A percentile compares a stretch with the other conserved stretches of the same genome.
These are phyloP conservation scores for Gymnoscopelus braueri DNA, from an alignment of 2,797 vertebrate species.

Conservation along the genomic window DNA sequence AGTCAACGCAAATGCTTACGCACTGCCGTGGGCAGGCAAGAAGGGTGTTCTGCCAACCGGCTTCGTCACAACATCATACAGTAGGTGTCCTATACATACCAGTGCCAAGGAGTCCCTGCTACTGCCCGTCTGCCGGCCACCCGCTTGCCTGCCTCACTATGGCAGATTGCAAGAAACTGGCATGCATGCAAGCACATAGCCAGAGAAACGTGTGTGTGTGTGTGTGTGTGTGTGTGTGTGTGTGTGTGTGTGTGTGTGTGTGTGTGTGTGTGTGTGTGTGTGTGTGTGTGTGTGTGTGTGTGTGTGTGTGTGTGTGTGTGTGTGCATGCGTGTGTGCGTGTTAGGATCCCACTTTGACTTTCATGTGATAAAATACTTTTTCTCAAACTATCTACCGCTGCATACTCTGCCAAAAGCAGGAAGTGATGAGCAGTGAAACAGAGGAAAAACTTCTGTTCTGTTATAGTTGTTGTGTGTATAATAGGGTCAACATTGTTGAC, in stretches of 20 bases:
- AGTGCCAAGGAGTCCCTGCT: constrained; percentile 60
- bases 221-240: constrained; percentile 14
- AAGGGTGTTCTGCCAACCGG: constrained; percentile 69
- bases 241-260: constrained; percentile 14
- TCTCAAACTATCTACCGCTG: background rate
- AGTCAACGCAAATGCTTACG: constrained; percentile 74
- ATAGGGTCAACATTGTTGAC: no score
- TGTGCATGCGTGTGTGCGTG: background rate
- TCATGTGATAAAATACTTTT: background rate
- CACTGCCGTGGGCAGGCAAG: constrained; percentile 72
- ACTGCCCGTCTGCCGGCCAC: constrained; percentile 34
- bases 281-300: constrained; percentile 2
- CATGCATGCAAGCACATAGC: constrained; percentile 26
- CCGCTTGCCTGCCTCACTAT: constrained; percentile 30
- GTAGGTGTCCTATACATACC: constrained; percentile 65
- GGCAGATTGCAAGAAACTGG: constrained; percentile 58
- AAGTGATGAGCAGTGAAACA: no score
- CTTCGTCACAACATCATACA: constrained; percentile 75
- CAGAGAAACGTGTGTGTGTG: constrained; percentile 11
- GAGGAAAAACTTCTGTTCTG: no score
- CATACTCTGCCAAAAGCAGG: no score
- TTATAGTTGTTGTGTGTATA: no score
- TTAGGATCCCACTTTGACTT: constrained; percentile 9
- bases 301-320: background rate
- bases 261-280: constrained; percentile 8